Percentiles rank a stretch among this genome's conserved stretches.
phyloP scores from a whole-genome alignment of 2,888 invertebrate genomes.

The Tachystola acroxantha region DNA sequence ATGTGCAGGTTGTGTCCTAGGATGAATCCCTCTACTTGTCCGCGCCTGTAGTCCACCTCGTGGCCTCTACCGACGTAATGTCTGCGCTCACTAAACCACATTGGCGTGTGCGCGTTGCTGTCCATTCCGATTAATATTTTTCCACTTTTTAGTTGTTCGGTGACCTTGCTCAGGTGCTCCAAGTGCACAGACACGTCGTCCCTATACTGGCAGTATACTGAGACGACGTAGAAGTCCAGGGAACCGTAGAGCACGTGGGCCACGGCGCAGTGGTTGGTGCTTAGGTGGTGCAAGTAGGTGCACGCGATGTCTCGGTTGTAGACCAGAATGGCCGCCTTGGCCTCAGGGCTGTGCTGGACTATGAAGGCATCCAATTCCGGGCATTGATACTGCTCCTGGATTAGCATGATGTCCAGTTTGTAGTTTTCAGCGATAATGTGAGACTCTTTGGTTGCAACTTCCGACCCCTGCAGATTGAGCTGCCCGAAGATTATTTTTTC shows the following conservation, averaged over 20 bases:
- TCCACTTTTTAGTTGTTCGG: conserved; percentile 5
- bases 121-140: conserved; percentile 17
- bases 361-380: conserved; percentile 79
- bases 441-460: conserved; percentile 17
- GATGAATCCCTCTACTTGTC: too few relatives aligned
- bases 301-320: conserved; percentile 1
- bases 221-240: conserved; percentile 12
- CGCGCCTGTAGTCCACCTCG: conserved; percentile 9
- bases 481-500: too few relatives aligned
- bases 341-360: conserved; percentile 3
- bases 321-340: conserved; percentile 17
- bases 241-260: conserved; percentile 5
- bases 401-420: conserved; percentile 17
- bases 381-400: conserved; percentile 28
- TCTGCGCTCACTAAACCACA: conserved; percentile 15
- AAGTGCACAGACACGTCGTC: conserved; percentile 15
- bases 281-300: conserved; percentile 14
- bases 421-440: conserved; percentile 11
- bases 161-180: conserved; percentile 11
- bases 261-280: conserved; percentile 14
- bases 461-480: conserved; percentile 17
- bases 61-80: conserved; percentile 16
- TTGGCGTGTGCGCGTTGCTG: conserved; percentile 23
- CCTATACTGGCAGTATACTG: conserved; percentile 20
- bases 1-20: conserved; percentile 5